Percentiles rank a stretch among this genome's conserved stretches.
These are phyloP conservation scores for Atrichornis clamosus DNA, from an alignment of 2,113 vertebrate genomes.

Conservation along the genomic window DNA sequence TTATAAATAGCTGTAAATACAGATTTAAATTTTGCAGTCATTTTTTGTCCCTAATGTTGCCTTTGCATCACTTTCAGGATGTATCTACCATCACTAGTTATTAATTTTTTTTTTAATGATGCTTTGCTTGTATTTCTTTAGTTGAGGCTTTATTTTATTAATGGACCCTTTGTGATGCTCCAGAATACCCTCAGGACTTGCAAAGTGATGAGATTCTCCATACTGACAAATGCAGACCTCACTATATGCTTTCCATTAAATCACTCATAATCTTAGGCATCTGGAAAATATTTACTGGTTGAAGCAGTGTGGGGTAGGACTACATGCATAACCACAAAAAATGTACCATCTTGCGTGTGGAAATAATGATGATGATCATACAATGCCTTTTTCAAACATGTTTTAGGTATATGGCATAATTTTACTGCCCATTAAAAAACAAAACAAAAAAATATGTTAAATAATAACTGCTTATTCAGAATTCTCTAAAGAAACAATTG, in stretches of 20 bases:
- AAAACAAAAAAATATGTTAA: neutral
- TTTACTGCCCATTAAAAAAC: neutral
- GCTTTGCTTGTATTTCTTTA: neutral
- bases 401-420: neutral
- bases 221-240: neutral
- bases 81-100: neutral
- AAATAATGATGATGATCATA: neutral
- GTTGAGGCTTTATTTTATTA: neutral
- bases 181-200: neutral
- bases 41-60: neutral
- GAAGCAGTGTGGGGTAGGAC: neutral
- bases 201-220: neutral
- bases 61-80: neutral
- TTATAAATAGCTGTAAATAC: neutral
- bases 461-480: neutral
- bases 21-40: neutral
- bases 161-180: neutral
- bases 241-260: neutral
- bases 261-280: neutral
- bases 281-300: conserved; percentile 17
- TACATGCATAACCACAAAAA: neutral
- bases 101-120: neutral
- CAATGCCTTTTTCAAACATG: neutral
- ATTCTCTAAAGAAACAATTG: neutral
- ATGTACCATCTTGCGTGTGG: neutral